Evolutionary conservation across 2,888 invertebrate genomes (phyloP).

Genomic region (Ametastegia equiseti): DNA sequence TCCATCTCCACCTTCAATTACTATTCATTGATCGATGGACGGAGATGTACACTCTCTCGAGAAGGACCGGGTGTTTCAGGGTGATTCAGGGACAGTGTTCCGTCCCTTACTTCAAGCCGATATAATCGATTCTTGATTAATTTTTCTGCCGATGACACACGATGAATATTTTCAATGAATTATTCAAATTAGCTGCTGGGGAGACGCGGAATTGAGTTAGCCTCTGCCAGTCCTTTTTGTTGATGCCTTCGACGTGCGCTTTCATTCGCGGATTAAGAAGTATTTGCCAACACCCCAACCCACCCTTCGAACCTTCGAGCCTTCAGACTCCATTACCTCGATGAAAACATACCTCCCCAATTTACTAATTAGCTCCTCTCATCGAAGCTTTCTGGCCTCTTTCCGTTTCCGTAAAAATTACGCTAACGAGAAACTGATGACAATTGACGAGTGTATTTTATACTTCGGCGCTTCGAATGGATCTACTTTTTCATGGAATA

Average conservation of each 20-base stretch:
- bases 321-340: conserved; percentile 42
- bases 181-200: conserved; percentile 64
- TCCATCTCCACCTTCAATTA: conserved; percentile 61
- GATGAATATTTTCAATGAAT: conserved; percentile 67
- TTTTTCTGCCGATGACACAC: conserved; percentile 67
- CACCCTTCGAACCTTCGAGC: conserved; percentile 7
- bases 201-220: conserved; percentile 63
- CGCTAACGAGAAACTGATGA: conserved; percentile 41
- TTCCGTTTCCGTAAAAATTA: conserved; percentile 31
- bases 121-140: conserved; percentile 67
- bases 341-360: conserved; percentile 46
- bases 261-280: conserved; percentile 40
- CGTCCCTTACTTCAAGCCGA: conserved; percentile 41
- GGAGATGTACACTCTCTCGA: conserved; percentile 49
- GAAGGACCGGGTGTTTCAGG: conserved; percentile 31
- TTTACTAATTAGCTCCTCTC: conserved; percentile 41
- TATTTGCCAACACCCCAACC: conserved; percentile 31
- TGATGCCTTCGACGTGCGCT: conserved; percentile 39
- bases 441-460: conserved; percentile 1
- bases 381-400: not conserved
- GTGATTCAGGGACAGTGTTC: conserved; percentile 38
- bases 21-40: conserved; percentile 53
- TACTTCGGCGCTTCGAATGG: not conserved
- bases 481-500: too few relatives aligned
- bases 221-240: conserved; percentile 55